Base-by-base conservation (phyloP, 2,888 invertebrate genomes). In the Neuroscelio doddi region DNA sequence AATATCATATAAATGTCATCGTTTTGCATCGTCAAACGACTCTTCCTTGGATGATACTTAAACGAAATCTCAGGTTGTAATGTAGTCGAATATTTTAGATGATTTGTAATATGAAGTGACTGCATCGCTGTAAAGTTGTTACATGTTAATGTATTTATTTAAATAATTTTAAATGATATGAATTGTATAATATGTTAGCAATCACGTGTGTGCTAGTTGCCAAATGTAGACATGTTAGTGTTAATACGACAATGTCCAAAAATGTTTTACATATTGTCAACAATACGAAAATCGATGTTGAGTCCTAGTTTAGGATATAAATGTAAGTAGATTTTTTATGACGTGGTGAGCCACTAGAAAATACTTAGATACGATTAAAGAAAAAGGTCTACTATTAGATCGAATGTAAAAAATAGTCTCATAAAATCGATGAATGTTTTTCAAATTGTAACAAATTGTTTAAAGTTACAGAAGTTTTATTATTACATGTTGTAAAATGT, bases 301-400 rank as follows among this genome's bases (percentile, higher is more conserved):
- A 41, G 41, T 41, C 26, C 26, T 41, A 41, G 41, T 12, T 21
- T 26, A 29, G 27, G 15, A 27, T 26, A 8, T 14, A 26, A 3
- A 44, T 8, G 44, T 27, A 8, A 7, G 26, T 44, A 44, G 44
- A 44, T 44, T 44, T 44, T 44, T 10, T 26, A 44, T 15, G 26
- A 44, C 38, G 44, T 44, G 44, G 44, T 14, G 44, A 44, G 29
- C 44, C 26, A 44, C 44, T 44, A 44, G 26, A 44, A 38, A 38
- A 38, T 3, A 38, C 8, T 10, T 10, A 15, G 17, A 38, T 15
- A 10, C 10, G 17, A 34, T 34, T 34, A 9, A 34, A 34, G 10
- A 34, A 9, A n/a, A n/a, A n/a, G n/a, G n/a, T n/a, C n/a, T n/a
- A n/a, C n/a, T n/a, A n/a, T n/a, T n/a, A n/a, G n/a, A n/a, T n/a